Percentiles rank a stretch among this genome's conserved stretches.
These are phyloP conservation scores for Phyllotreta striolata DNA, from an alignment of 2,888 invertebrate species.

Conservation along the genomic window DNA sequence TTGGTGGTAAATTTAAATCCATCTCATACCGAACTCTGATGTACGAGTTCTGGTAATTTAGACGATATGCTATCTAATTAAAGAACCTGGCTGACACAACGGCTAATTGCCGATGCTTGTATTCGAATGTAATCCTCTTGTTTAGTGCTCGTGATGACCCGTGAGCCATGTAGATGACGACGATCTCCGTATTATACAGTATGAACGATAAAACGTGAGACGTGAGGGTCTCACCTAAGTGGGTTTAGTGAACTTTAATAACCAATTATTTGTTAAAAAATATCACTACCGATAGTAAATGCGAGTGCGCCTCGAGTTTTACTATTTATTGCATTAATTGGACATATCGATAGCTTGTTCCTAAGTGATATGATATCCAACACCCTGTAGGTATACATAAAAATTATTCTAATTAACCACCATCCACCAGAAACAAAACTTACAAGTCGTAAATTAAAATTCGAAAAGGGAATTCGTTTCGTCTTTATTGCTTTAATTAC, in stretches of 20 bases:
- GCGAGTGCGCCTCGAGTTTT: not conserved
- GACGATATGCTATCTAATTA: slow-evolving; percentile 52
- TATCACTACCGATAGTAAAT: not conserved
- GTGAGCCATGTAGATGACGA: slow-evolving; percentile 45
- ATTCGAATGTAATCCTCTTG: slow-evolving; percentile 50
- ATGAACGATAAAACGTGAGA: slow-evolving; percentile 31
- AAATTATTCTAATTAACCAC: not conserved
- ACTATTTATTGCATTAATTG: no score
- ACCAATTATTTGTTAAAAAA: slow-evolving; percentile 13
- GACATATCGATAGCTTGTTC: no score
- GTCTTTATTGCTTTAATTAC: slow-evolving; percentile 27
- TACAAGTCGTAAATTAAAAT: not conserved
- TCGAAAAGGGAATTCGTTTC: slow-evolving; percentile 11
- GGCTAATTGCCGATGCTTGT: slow-evolving; percentile 53
- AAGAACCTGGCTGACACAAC: slow-evolving; percentile 48
- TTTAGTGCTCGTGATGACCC: slow-evolving; percentile 49
- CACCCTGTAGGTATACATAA: not conserved
- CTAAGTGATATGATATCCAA: not conserved
- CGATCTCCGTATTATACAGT: slow-evolving; percentile 35
- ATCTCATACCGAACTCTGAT: slow-evolving; percentile 42
- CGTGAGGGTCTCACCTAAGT: slow-evolving; percentile 43
- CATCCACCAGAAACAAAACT: not conserved
- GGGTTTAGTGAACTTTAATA: slow-evolving; percentile 42
- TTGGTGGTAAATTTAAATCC: slow-evolving; percentile 41
- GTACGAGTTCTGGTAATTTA: slow-evolving; percentile 48